These are phyloP conservation scores for Glomeris maerens DNA, from an alignment of 1,140 invertebrate species.

Conservation along the genomic window DNA sequence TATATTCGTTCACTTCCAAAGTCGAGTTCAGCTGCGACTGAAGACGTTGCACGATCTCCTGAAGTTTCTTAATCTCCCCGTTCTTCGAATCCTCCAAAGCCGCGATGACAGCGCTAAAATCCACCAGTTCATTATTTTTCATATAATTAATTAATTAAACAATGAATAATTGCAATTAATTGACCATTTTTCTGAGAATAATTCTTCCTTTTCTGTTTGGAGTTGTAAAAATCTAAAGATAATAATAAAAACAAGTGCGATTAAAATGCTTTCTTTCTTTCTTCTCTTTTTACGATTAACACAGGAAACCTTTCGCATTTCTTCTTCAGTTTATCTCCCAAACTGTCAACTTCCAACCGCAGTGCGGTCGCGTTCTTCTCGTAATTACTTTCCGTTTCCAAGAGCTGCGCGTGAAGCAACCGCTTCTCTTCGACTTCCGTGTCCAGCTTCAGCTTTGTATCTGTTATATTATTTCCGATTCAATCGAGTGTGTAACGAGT, in stretches of 20 bases:
- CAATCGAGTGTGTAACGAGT: too few species aligned
- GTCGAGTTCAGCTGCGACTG: constrained; percentile 23
- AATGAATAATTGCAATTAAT: too few species aligned
- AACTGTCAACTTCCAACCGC: constrained; percentile 26
- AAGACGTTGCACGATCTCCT: constrained; percentile 26
- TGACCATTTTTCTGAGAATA: constrained; percentile 27
- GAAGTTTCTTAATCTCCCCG: constrained; percentile 29
- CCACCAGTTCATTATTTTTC: too few species aligned
- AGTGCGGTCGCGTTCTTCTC: constrained; percentile 22
- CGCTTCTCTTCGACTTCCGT: constrained; percentile 31
- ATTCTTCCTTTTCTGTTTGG: constrained; percentile 31
- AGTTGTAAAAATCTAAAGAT: constrained; percentile 27
- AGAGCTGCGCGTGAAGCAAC: constrained; percentile 26
- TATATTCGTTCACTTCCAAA: constrained; percentile 1
- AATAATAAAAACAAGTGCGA: constrained; percentile 10
- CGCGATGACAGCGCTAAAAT: too few species aligned
- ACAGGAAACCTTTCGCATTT: constrained; percentile 33
- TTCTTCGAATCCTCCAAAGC: constrained; percentile 25
- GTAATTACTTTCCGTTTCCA: constrained; percentile 19
- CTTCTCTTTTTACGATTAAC: background rate
- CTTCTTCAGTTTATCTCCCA: constrained; percentile 31
- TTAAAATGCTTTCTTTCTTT: constrained; percentile 1
- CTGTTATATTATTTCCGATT: too few species aligned
- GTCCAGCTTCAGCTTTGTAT: constrained; percentile 25
- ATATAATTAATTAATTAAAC: too few species aligned